A percentile compares a stretch with the other conserved stretches of the same genome.
Evolutionary conservation across 2,797 vertebrate species (phyloP).

Genomic region (Miichthys miiuy): DNA sequence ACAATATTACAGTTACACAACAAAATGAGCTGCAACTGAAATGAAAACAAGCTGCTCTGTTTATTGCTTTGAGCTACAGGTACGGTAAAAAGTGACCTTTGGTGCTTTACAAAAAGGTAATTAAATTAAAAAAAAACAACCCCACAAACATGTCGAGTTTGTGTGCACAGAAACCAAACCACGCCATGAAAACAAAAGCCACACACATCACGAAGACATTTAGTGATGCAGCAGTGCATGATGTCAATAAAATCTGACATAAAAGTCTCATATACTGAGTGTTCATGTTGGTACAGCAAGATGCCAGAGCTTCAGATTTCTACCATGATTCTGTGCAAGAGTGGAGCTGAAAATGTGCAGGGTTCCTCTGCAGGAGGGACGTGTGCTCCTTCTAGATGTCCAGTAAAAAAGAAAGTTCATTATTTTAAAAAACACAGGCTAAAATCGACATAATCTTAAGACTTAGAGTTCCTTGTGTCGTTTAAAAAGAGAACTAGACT

Average conservation of each 20-base stretch:
- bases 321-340: neutral
- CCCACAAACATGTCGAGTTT: neutral
- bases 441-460: neutral
- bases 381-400: neutral
- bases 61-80: conserved; percentile 8
- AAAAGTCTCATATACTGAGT: neutral
- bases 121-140: neutral
- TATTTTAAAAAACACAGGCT: neutral
- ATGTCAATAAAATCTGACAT: rapidly evolving
- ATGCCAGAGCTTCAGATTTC: neutral
- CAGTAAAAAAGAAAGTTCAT: neutral
- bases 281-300: neutral
- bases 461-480: neutral
- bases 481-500: neutral
- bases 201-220: neutral
- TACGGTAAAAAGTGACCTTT: neutral
- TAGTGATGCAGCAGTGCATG: neutral
- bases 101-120: neutral
- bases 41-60: neutral
- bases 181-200: neutral
- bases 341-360: neutral
- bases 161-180: neutral
- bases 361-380: neutral
- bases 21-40: neutral
- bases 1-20: neutral